These are phyloP conservation scores for Cloeon dipterum DNA, from an alignment of 2,888 invertebrate genomes.

Conservation along the genomic window DNA sequence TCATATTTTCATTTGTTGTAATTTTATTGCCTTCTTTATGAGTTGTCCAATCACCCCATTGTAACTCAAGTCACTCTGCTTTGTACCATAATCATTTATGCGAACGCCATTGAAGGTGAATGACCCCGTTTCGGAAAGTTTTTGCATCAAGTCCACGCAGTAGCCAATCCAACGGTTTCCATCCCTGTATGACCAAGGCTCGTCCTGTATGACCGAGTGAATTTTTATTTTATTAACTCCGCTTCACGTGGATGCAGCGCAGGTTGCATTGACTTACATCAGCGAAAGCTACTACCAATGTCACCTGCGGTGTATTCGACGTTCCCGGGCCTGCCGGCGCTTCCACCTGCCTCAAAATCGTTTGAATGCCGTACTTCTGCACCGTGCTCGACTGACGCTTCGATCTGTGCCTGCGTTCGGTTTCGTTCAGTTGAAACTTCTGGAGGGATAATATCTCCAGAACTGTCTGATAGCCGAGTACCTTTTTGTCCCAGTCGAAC, in stretches of 20 bases:
- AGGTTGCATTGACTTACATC: no score
- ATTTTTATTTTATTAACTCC: no score
- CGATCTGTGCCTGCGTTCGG: no score
- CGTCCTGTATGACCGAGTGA: slow-evolving; percentile 27
- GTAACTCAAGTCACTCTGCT: slow-evolving; percentile 38
- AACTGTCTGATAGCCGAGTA: slow-evolving; percentile 11
- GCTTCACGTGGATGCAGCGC: no score
- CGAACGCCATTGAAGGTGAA: slow-evolving; percentile 57
- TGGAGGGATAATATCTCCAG: slow-evolving; percentile 19
- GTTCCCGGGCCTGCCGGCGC: no score
- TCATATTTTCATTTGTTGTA: no score
- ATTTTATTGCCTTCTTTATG: slow-evolving; percentile 52
- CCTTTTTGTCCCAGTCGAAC: not conserved
- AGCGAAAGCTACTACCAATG: no score
- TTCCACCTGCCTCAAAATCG: no score
- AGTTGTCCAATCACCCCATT: slow-evolving; percentile 67
- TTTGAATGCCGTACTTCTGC: no score
- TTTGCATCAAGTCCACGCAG: slow-evolving; percentile 57
- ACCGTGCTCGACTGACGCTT: no score
- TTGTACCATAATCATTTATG: slow-evolving; percentile 41
- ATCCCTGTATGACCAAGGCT: slow-evolving; percentile 54
- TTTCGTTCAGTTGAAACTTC: no score
- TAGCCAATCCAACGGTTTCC: slow-evolving; percentile 57
- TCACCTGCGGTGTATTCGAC: no score
- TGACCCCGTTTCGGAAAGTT: slow-evolving; percentile 42